These are phyloP conservation scores for Thomomys bottae DNA, from an alignment of 2,113 vertebrate genomes.

Conservation along the genomic window DNA sequence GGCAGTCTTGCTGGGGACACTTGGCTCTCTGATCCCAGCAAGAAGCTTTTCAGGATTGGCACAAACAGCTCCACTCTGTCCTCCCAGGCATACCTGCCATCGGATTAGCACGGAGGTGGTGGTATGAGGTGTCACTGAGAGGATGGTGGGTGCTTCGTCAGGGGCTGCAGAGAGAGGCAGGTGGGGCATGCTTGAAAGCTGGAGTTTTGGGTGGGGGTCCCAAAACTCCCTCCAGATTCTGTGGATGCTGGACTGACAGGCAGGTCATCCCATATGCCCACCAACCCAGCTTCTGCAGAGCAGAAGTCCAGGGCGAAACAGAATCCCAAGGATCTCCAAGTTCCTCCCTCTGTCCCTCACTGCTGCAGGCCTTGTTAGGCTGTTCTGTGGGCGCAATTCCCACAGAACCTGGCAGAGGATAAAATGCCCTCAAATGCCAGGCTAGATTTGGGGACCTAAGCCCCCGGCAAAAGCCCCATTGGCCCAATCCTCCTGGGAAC, in stretches of 20 bases:
- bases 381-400: not conserved
- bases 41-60: too few species aligned
- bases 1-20: not conserved
- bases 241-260: not conserved
- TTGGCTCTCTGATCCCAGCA: not conserved
- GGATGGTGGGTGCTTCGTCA: conserved; percentile 91
- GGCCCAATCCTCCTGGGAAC: not conserved
- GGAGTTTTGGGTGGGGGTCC: not conserved
- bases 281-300: not conserved
- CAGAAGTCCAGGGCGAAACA: not conserved
- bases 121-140: conserved; percentile 95
- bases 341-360: not conserved
- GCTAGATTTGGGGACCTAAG: not conserved
- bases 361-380: not conserved
- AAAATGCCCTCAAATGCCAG: rapidly evolving
- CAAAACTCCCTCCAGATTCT: not conserved
- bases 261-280: not conserved
- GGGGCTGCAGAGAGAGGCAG: conserved; percentile 87
- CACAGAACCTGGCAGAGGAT: rapidly evolving
- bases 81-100: conserved; percentile 91
- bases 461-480: not conserved
- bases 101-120: conserved; percentile 96
- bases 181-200: not conserved
- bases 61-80: not conserved
- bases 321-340: not conserved